Evolutionary conservation across 2,888 invertebrate species (phyloP).

Genomic region (Oscheius sp.): DNA sequence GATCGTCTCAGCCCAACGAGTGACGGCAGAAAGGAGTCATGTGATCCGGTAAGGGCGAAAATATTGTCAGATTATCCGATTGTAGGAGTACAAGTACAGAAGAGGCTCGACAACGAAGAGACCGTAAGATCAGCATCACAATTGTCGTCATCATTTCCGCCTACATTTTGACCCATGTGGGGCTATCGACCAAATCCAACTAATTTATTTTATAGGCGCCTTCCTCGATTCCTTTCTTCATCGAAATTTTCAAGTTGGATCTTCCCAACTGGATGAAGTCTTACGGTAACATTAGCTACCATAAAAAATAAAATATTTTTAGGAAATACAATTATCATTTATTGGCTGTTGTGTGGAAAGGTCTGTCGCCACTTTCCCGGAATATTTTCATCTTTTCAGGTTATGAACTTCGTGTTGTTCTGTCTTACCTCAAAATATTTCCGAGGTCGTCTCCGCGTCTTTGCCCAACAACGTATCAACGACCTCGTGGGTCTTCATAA

Average conservation of each 20-base stretch:
- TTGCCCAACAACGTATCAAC: slow-evolving; percentile 18
- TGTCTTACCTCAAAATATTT: slow-evolving; percentile 35
- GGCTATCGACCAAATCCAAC: too few relatives aligned
- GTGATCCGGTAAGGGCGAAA: slow-evolving; percentile 20
- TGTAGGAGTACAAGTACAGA: slow-evolving; percentile 38
- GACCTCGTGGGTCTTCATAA: slow-evolving; percentile 24
- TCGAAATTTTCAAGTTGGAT: slow-evolving; percentile 26
- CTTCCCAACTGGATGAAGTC: slow-evolving; percentile 35
- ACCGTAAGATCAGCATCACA: slow-evolving; percentile 34
- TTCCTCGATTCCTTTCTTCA: slow-evolving; percentile 33
- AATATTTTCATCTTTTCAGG: slow-evolving; percentile 12
- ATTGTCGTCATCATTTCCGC: slow-evolving; percentile 34
- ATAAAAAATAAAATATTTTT: too few relatives aligned
- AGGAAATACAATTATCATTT: slow-evolving; percentile 33
- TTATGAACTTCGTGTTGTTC: slow-evolving; percentile 40
- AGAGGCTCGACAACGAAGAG: slow-evolving; percentile 34
- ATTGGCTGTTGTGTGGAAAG: slow-evolving; percentile 41
- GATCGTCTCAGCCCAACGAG: slow-evolving; percentile 1
- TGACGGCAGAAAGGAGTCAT: slow-evolving; percentile 13
- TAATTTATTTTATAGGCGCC: slow-evolving; percentile 34
- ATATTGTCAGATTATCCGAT: not conserved
- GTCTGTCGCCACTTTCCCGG: not conserved
- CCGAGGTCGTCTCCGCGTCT: slow-evolving; percentile 31
- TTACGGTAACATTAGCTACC: slow-evolving; percentile 27
- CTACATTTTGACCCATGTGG: slow-evolving; percentile 38